Percentiles rank a stretch among this genome's conserved stretches.
These are phyloP conservation scores for Oegoconia quadripuncta DNA, from an alignment of 2,888 invertebrate genomes.

Conservation along the genomic window DNA sequence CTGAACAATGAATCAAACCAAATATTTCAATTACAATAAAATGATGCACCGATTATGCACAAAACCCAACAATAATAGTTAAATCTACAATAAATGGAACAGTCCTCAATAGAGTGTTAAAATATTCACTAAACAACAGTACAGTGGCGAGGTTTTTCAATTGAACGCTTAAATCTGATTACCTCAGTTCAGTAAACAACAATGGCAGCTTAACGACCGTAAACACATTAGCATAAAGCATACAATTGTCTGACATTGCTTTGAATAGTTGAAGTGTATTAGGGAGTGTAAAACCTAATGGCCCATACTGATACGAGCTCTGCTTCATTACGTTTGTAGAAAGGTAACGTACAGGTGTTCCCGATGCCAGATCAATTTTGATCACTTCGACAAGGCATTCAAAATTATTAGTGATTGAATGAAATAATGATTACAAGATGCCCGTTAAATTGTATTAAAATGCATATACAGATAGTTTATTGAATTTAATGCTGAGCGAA, in stretches of 20 bases:
- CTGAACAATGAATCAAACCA: no score
- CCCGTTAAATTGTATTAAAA: no score
- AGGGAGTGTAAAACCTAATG: slow-evolving; percentile 62
- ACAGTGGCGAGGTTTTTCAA: slow-evolving; percentile 43
- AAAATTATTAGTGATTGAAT: no score
- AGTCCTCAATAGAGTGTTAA: slow-evolving; percentile 15
- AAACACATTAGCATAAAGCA: slow-evolving; percentile 52
- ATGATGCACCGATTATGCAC: no score
- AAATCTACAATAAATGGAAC: not conserved
- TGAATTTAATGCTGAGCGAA: no score
- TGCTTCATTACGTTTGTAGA: slow-evolving; percentile 49
- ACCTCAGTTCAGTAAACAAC: slow-evolving; percentile 42
- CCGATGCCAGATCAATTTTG: no score
- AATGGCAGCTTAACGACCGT: slow-evolving; percentile 41
- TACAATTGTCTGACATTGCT: slow-evolving; percentile 43
- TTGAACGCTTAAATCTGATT: slow-evolving; percentile 51
- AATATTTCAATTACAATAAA: no score
- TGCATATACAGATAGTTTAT: no score
- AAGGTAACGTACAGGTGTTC: not conserved
- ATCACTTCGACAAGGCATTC: no score
- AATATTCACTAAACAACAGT: slow-evolving; percentile 30
- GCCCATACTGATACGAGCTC: slow-evolving; percentile 53
- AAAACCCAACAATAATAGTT: no score
- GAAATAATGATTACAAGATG: no score
- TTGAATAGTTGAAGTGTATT: slow-evolving; percentile 41